Evolutionary conservation across 2,797 vertebrate species (phyloP).

Genomic region (Nannoperca australis): DNA sequence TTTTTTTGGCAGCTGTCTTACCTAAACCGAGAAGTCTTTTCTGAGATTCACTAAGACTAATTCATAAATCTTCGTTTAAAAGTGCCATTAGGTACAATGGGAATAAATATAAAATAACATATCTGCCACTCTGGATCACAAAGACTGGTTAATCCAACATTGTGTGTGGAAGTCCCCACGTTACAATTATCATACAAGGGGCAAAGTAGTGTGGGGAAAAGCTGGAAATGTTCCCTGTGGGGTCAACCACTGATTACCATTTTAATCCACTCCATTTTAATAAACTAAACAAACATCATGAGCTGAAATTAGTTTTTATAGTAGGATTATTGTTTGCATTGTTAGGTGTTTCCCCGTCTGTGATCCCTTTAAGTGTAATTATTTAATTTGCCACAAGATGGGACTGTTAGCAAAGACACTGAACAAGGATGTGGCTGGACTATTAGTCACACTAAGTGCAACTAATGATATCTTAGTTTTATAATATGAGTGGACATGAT

Average conservation of each 20-base stretch:
- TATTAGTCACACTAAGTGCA: slow-evolving; percentile 60
- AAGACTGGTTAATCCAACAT: not conserved
- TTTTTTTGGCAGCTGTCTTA: not conserved
- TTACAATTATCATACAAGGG: not conserved
- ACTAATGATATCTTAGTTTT: slow-evolving; percentile 71
- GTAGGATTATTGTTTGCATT: not conserved
- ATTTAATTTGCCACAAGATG: slow-evolving; percentile 68
- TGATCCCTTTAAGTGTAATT: slow-evolving; percentile 36
- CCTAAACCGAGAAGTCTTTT: not conserved
- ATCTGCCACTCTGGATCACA: not conserved
- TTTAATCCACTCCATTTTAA: not conserved
- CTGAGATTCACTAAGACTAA: slow-evolving; percentile 7
- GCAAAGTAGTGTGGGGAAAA: not conserved
- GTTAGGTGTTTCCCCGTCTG: accelerated
- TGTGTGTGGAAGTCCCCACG: not conserved
- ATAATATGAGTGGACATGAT: slow-evolving; percentile 76
- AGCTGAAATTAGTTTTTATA: not conserved
- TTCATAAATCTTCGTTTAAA: slow-evolving; percentile 20
- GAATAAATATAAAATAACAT: not conserved
- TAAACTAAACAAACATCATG: not conserved
- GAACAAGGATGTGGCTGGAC: not conserved
- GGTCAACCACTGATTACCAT: not conserved
- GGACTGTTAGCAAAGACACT: slow-evolving; percentile 68
- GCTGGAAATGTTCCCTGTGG: not conserved
- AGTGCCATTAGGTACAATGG: not conserved